Conservation (phyloP, 2,797 vertebrate genomes). For the Carduelis carduelis region DNA sequence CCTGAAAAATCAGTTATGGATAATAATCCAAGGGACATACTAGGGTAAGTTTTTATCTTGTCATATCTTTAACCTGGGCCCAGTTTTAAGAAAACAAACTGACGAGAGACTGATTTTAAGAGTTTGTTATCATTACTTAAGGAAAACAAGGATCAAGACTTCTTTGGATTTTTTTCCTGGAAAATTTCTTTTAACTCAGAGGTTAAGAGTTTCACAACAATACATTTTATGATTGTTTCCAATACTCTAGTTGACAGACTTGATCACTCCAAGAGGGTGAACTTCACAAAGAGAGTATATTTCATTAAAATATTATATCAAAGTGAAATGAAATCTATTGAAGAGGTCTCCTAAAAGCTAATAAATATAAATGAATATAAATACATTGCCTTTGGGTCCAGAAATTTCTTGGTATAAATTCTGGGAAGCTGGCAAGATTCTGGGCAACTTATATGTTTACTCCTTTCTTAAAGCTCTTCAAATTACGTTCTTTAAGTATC, state of each 20-base stretch:
- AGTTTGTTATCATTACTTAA: background rate
- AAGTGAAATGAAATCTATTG: background rate
- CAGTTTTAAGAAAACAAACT: background rate
- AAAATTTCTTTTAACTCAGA: background rate
- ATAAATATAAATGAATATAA: background rate
- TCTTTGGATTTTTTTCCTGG: background rate
- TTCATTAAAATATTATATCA: background rate
- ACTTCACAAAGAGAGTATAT: background rate
- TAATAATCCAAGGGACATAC: rapidly evolving
- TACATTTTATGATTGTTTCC: background rate
- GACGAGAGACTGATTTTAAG: background rate
- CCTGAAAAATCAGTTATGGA: background rate
- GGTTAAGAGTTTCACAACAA: background rate
- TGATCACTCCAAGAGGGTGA: background rate
- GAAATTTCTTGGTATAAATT: background rate
- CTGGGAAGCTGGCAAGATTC: background rate
- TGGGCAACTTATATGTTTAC: background rate
- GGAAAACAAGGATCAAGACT: background rate
- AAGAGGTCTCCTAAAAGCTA: background rate
- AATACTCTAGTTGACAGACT: background rate
- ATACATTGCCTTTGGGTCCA: background rate
- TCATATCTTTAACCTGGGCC: background rate
- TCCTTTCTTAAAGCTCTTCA: background rate
- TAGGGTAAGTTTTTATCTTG: background rate
- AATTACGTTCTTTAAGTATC: background rate